These are phyloP conservation scores for Acanthornis magna DNA, from an alignment of 2,797 vertebrate genomes.

Conservation along the genomic window DNA sequence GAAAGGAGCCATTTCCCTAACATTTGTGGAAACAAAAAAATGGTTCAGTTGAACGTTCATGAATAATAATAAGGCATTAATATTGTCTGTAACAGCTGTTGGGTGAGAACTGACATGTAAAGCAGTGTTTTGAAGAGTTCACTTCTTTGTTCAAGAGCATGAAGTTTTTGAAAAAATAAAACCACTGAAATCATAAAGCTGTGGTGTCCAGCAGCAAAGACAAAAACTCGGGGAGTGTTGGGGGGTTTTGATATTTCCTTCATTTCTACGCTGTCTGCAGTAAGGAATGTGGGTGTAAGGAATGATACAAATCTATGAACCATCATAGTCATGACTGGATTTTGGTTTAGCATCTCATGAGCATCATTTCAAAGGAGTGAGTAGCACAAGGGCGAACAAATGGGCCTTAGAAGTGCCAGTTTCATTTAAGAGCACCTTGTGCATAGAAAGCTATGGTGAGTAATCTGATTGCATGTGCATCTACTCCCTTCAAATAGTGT, in stretches of 20 bases:
- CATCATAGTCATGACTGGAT: neutral
- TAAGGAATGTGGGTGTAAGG: neutral
- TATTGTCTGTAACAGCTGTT: slow-evolving; percentile 29
- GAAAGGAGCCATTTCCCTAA: slow-evolving; percentile 16
- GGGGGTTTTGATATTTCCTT: neutral
- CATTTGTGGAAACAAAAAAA: slow-evolving; percentile 25
- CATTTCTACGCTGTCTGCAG: neutral
- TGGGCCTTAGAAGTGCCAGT: neutral
- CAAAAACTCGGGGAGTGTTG: neutral
- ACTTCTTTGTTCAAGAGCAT: neutral
- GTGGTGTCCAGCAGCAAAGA: neutral
- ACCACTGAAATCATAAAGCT: neutral
- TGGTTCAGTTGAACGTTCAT: neutral
- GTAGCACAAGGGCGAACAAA: neutral
- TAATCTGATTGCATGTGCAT: neutral
- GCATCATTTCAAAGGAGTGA: neutral
- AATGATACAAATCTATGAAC: neutral
- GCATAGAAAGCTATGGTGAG: neutral
- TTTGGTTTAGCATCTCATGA: neutral
- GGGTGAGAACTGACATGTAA: neutral
- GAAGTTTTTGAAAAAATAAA: neutral
- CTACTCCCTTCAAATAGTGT: neutral
- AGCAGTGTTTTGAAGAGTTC: neutral
- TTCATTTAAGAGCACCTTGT: neutral
- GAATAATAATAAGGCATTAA: slow-evolving; percentile 35